phyloP scores from a whole-genome alignment of 2,888 invertebrate species.

The Parnassius glacialis region DNA sequence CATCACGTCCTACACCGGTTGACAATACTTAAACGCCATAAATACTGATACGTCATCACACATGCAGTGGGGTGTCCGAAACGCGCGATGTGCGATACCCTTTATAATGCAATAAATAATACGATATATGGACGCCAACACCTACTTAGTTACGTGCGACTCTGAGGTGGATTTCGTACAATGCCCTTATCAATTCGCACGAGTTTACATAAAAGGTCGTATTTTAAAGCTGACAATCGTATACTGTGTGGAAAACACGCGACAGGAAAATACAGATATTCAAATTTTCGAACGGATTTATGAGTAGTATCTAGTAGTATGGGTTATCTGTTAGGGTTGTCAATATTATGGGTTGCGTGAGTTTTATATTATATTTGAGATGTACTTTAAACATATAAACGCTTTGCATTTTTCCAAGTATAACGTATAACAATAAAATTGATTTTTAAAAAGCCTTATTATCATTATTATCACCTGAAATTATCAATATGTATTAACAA shows the following conservation, averaged over 20 bases:
- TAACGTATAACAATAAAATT: no score
- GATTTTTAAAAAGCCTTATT: no score
- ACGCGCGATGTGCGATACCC: constrained; percentile 51
- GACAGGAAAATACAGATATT: constrained; percentile 1
- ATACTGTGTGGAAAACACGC: constrained; percentile 7
- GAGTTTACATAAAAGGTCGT: constrained; percentile 17
- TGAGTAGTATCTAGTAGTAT: no score
- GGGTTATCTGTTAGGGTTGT: no score
- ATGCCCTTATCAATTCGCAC: constrained; percentile 15
- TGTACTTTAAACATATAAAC: no score
- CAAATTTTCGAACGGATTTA: constrained; percentile 7
- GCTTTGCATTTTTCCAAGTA: no score
- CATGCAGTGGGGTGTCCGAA: constrained; percentile 47
- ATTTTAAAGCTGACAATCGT: constrained; percentile 11
- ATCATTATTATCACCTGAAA: no score
- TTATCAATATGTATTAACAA: constrained; percentile 1
- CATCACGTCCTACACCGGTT: constrained; percentile 62
- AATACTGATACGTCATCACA: constrained; percentile 70
- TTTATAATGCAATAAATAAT: constrained; percentile 67
- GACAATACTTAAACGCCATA: constrained; percentile 53
- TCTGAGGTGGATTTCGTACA: constrained; percentile 8
- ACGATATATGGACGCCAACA: constrained; percentile 54
- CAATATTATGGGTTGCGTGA: no score
- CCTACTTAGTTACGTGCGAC: constrained; percentile 58
- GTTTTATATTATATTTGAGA: no score